phyloP scores from a whole-genome alignment of 2,113 vertebrate genomes.

The Spea multiplicata region DNA sequence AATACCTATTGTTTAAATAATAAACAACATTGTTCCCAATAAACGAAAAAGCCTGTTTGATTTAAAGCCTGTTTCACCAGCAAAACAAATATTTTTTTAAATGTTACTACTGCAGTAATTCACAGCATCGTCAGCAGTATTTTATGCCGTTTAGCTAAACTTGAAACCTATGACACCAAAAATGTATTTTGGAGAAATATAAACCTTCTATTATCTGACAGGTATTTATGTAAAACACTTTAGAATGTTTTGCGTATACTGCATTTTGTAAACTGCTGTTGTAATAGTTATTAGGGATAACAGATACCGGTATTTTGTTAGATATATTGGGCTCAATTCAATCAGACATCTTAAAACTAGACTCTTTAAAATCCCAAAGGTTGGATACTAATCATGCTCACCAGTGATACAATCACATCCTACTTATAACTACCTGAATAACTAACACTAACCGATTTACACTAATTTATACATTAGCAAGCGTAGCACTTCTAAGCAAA shows the following conservation, averaged over 20 bases:
- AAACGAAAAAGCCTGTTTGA: neutral
- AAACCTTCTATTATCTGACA: conserved; percentile 36
- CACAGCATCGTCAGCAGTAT: conserved; percentile 30
- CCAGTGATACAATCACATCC: too few relatives aligned
- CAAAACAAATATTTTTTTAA: conserved; percentile 10
- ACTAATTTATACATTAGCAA: too few relatives aligned
- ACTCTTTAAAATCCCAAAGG: too few relatives aligned
- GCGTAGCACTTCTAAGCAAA: too few relatives aligned
- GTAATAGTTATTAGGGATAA: neutral
- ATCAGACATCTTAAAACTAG: too few relatives aligned
- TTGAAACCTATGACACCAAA: conserved; percentile 36
- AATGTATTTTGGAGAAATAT: conserved; percentile 35
- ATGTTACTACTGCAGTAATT: conserved; percentile 13
- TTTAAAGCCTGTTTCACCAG: conserved; percentile 8
- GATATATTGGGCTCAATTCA: too few relatives aligned
- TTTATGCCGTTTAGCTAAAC: conserved; percentile 36
- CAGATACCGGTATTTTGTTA: too few relatives aligned
- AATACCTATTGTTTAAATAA: too few relatives aligned
- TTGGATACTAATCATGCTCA: too few relatives aligned
- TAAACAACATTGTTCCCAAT: neutral
- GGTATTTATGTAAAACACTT: conserved; percentile 34
- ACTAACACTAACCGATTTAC: too few relatives aligned
- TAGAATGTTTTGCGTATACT: conserved; percentile 2
- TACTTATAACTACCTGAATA: too few relatives aligned
- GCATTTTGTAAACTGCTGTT: conserved; percentile 3